A percentile compares a stretch with the other conserved stretches of the same genome.
These are phyloP conservation scores for Elymnias hypermnestra DNA, from an alignment of 1,140 invertebrate genomes.

Conservation along the genomic window DNA sequence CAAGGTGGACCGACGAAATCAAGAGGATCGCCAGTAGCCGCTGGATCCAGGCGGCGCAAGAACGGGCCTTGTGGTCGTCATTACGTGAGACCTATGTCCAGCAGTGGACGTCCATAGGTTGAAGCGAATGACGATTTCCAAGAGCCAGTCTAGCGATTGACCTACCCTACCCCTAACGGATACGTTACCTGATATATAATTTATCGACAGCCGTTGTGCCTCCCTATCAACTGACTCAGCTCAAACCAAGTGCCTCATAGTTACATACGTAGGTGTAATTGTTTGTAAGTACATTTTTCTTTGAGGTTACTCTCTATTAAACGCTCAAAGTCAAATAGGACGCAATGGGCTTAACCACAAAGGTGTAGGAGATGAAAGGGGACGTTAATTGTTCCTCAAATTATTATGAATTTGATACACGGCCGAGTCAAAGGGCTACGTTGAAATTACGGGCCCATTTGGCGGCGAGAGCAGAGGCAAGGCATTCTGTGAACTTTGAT, in stretches of 20 bases:
- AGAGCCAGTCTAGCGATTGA: no score
- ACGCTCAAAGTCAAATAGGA: constrained; percentile 68
- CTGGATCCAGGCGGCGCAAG: no score
- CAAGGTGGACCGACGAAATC: no score
- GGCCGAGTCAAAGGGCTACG: constrained; percentile 53
- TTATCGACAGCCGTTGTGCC: constrained; percentile 22
- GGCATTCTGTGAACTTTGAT: constrained; percentile 19
- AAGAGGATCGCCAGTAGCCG: no score
- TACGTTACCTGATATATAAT: no score
- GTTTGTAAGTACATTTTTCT: constrained; percentile 74
- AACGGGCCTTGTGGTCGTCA: no score
- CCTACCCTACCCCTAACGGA: no score
- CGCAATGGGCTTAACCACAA: constrained; percentile 61
- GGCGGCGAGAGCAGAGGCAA: constrained; percentile 16
- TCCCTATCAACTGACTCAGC: constrained; percentile 57
- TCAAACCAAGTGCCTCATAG: constrained; percentile 56
- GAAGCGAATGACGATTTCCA: no score
- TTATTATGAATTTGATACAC: constrained; percentile 70
- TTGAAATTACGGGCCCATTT: constrained; percentile 40
- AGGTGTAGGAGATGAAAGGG: constrained; percentile 63
- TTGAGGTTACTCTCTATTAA: constrained; percentile 75
- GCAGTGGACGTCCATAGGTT: no score
- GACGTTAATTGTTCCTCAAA: constrained; percentile 69
- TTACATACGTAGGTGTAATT: constrained; percentile 72
- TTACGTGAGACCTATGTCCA: no score